Base-by-base conservation (phyloP, 2,888 invertebrate species). In the Dynastes hyllus region DNA sequence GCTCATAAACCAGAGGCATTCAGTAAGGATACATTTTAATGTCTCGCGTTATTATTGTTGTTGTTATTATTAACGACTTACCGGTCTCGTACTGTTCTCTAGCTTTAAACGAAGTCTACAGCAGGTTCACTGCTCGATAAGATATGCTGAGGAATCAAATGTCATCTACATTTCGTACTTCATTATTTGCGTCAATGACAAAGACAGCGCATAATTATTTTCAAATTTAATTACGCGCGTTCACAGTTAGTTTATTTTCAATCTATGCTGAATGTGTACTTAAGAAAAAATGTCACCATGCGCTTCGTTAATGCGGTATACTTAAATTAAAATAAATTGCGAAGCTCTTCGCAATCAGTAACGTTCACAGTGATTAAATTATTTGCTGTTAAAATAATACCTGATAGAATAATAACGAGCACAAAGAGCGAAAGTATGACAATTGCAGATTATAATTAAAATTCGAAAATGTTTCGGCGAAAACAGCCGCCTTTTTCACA, bases 81-180 rank as follows among this genome's bases (percentile, higher is more conserved):
- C 55, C 37, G 55, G 67, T 77, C 66, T 50, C 75, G 61, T 45
- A 66, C 37, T 58, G 58, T 73, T 73, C 58, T 32, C 16, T 8
- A 53, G 37, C 11, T 67, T 67, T 32, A n/a, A 67, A 50, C 67
- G 9, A 22, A 22, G 67, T 67, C 67, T 67, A 45, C 27, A 27
- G 27, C 76, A 78, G 65, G 81, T 82, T 82, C 81, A 82, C 73
- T 81, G 82, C 80, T 82, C 82, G 82, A 79, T 81, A 81, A 82
- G 81, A 82, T 81, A 82, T 80, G 79, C 79, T 27, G 69, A 58
- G 78, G 80, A 80, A 82, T 82, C 82, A 80, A 81, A 81, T 81
- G 81, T 82, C 82, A 81, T 82, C 82, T 81, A 81, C 80, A 82
- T 82, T 81, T 82, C 79, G 81, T 81, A 81, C 78, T 79, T 81